Evolutionary conservation across 2,888 invertebrate species (phyloP).

Genomic region (Dicyrtomina minuta): DNA sequence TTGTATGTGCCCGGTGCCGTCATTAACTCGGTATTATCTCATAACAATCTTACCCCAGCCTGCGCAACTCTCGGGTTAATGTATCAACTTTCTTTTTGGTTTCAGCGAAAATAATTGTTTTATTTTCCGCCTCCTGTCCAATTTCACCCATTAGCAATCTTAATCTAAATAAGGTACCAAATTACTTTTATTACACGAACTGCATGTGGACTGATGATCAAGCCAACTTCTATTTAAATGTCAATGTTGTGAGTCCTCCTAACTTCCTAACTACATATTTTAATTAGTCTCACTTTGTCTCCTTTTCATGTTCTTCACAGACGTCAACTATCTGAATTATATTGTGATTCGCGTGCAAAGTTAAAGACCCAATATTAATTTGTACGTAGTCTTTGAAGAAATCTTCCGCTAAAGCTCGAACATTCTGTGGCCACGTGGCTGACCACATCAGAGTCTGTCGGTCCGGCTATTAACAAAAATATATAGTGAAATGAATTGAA

Average conservation of each 20-base stretch:
- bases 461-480: slow-evolving; percentile 65
- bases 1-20: too few species aligned
- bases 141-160: slow-evolving; percentile 65
- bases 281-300: slow-evolving; percentile 69
- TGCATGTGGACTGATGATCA: too few species aligned
- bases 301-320: slow-evolving; percentile 92
- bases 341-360: slow-evolving; percentile 89
- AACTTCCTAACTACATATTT: too few species aligned
- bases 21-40: too few species aligned
- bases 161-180: too few species aligned
- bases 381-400: slow-evolving; percentile 94
- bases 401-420: slow-evolving; percentile 89
- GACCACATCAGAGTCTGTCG: slow-evolving; percentile 98
- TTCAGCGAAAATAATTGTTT: slow-evolving; percentile 72
- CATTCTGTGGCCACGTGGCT: slow-evolving; percentile 99
- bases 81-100: slow-evolving; percentile 72
- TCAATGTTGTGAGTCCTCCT: too few species aligned
- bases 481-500: too few species aligned
- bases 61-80: slow-evolving; percentile 65
- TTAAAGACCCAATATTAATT: slow-evolving; percentile 93
- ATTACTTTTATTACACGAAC: too few species aligned
- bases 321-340: slow-evolving; percentile 89
- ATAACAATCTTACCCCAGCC: slow-evolving; percentile 66
- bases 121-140: slow-evolving; percentile 67
- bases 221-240: too few species aligned